Evolutionary conservation across 2,113 vertebrate species (phyloP).

Genomic region (Petrocephalus zakoni): DNA sequence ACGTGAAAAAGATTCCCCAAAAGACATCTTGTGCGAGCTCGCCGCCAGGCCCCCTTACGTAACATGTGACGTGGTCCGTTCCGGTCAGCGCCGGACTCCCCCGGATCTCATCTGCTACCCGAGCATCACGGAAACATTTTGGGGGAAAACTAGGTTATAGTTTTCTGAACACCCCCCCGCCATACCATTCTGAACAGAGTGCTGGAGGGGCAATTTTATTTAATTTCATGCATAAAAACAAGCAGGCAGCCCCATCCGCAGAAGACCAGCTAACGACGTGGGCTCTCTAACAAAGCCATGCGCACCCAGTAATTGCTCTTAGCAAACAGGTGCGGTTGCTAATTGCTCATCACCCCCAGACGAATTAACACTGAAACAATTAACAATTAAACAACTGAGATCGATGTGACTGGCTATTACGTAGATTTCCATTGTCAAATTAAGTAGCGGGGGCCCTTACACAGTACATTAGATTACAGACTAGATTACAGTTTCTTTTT

Average conservation of each 20-base stretch:
- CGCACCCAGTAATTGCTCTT: neutral
- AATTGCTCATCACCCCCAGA: neutral
- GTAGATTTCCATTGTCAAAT: constrained; percentile 3
- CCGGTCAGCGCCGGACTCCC: neutral
- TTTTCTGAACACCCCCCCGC: neutral
- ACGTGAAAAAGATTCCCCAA: neutral
- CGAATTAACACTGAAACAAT: constrained; percentile 1
- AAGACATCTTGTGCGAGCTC: neutral
- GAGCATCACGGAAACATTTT: neutral
- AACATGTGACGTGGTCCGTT: neutral
- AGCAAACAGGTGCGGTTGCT: neutral
- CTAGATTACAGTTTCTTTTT: neutral
- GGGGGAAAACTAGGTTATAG: neutral
- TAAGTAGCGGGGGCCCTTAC: neutral
- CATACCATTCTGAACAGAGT: neutral
- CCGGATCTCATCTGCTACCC: neutral
- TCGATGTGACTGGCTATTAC: constrained; percentile 8
- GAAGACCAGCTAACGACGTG: neutral
- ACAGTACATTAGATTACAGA: neutral
- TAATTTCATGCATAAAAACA: neutral
- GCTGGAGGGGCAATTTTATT: neutral
- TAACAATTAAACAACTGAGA: constrained; percentile 2
- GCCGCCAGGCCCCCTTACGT: neutral
- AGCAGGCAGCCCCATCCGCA: neutral
- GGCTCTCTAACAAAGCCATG: neutral